Conservation (phyloP, 2,888 invertebrate species). For the Ditylenchus weischeri region DNA sequence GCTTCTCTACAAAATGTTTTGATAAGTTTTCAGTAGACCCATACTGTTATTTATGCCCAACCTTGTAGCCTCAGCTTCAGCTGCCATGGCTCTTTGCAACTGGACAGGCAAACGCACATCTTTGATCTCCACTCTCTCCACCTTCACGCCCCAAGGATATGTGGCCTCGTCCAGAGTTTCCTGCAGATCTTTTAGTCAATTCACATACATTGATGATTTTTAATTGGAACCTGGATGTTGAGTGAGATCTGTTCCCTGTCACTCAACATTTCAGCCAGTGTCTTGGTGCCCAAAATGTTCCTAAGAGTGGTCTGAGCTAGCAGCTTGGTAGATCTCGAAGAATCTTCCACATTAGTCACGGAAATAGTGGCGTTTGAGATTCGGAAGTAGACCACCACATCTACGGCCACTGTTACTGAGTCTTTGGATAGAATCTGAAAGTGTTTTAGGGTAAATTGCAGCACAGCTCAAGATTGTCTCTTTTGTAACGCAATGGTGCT, state of each 20-base stretch:
- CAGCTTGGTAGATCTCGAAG: constrained; percentile 62
- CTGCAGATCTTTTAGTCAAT: constrained; percentile 6
- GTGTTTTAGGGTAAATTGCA: not conserved
- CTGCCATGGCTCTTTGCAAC: constrained; percentile 89
- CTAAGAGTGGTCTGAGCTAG: constrained; percentile 62
- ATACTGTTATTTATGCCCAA: not conserved
- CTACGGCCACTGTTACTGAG: constrained; percentile 80
- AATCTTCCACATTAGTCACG: constrained; percentile 96
- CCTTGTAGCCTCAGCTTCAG: constrained; percentile 83
- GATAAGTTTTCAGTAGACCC: too few relatives aligned
- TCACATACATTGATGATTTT: not conserved
- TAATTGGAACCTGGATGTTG: constrained; percentile 49
- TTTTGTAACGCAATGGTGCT: not conserved
- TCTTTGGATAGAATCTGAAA: constrained; percentile 46
- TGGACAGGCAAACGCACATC: constrained; percentile 87
- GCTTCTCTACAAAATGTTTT: not conserved
- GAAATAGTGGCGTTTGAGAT: constrained; percentile 95
- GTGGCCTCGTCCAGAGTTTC: constrained; percentile 38
- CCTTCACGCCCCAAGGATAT: constrained; percentile 39
- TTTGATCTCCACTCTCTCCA: constrained; percentile 48
- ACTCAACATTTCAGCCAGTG: constrained; percentile 88
- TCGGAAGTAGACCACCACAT: constrained; percentile 69
- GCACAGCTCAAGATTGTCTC: not conserved
- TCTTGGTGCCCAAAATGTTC: constrained; percentile 92
- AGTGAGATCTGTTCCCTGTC: constrained; percentile 85